Evolutionary conservation across 2,888 invertebrate species (phyloP).

Genomic region (Empis stercorea): DNA sequence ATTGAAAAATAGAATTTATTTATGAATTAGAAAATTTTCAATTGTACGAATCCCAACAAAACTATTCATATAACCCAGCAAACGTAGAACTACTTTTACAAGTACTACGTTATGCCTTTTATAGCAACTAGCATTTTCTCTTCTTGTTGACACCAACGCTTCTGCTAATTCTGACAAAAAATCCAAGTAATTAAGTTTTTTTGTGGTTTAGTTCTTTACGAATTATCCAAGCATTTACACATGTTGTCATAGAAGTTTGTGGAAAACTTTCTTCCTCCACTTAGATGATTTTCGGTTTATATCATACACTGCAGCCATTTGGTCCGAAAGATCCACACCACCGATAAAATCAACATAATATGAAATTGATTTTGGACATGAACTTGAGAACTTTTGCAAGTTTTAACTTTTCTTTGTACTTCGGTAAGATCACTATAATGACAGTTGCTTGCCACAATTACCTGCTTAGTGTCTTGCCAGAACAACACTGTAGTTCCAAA

Average conservation of each 20-base stretch:
- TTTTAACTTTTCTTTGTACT: neutral
- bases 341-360: neutral
- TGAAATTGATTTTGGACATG: too few relatives aligned
- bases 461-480: too few relatives aligned
- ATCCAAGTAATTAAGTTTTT: slow-evolving; percentile 7
- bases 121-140: neutral
- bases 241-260: slow-evolving; percentile 8
- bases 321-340: slow-evolving; percentile 12
- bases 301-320: neutral
- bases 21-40: too few relatives aligned
- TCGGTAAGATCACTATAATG: neutral
- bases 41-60: too few relatives aligned
- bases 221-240: slow-evolving; percentile 9
- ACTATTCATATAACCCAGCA: too few relatives aligned
- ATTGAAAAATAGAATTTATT: too few relatives aligned
- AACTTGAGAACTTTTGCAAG: too few relatives aligned
- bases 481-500: neutral
- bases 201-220: slow-evolving; percentile 7
- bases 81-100: too few relatives aligned
- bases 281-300: slow-evolving; percentile 4
- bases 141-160: slow-evolving; percentile 8
- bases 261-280: slow-evolving; percentile 14
- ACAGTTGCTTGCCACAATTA: too few relatives aligned
- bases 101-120: neutral
- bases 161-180: slow-evolving; percentile 9